These are phyloP conservation scores for Esox lucius DNA, from an alignment of 2,797 vertebrate species.

Conservation along the genomic window DNA sequence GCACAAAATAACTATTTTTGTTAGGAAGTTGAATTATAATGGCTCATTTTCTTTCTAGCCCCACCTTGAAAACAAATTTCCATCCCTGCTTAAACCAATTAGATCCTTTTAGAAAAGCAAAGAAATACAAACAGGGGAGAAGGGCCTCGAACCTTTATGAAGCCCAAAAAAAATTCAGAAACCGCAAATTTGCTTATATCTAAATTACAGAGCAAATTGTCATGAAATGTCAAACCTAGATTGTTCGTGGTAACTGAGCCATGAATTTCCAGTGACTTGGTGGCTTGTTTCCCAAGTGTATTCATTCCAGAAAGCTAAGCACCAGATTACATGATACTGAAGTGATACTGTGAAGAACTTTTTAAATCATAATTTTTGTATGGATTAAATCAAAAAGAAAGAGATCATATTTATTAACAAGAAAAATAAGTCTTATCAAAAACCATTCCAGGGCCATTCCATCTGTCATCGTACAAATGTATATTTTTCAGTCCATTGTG, in stretches of 20 bases:
- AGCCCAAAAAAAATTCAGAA: not conserved
- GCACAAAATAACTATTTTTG: not conserved
- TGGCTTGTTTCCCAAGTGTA: not conserved
- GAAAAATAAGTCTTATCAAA: not conserved
- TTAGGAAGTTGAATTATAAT: not conserved
- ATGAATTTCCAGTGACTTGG: not conserved
- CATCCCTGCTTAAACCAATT: not conserved
- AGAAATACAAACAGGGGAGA: not conserved
- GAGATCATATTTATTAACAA: not conserved
- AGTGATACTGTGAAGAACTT: conserved; percentile 1
- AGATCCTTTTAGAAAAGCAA: not conserved
- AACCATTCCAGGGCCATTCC: not conserved
- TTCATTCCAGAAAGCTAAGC: conserved; percentile 3
- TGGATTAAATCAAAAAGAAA: not conserved
- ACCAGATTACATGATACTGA: not conserved
- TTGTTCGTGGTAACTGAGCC: not conserved
- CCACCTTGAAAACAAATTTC: not conserved
- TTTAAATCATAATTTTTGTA: not conserved
- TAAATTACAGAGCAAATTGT: not conserved
- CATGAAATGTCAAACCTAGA: not conserved
- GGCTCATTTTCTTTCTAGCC: not conserved
- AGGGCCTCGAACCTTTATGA: not conserved
- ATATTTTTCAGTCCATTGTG: conserved; percentile 25
- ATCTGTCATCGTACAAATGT: not conserved
- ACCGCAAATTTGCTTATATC: not conserved